phyloP scores from a whole-genome alignment of 2,888 invertebrate species.

The Polydesmus complanatus region DNA sequence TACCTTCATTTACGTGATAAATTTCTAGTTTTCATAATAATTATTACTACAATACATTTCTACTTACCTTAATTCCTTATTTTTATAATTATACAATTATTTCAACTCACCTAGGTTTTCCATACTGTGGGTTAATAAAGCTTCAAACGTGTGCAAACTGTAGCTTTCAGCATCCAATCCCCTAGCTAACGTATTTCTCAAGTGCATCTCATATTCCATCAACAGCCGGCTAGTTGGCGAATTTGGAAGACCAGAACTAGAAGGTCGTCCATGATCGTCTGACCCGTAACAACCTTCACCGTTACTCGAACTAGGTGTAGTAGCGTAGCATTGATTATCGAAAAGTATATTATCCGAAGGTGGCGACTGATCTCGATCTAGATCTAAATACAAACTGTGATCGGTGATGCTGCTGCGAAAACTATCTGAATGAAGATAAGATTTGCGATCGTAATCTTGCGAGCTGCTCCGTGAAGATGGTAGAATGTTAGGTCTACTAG shows the following conservation, averaged over 20 bases:
- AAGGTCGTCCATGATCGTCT: slow-evolving; percentile 29
- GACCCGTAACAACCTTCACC: slow-evolving; percentile 65
- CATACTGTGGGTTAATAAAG: slow-evolving; percentile 83
- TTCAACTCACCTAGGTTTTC: slow-evolving; percentile 57
- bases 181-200: slow-evolving; percentile 79
- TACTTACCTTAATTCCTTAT: too few relatives aligned
- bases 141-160: slow-evolving; percentile 85
- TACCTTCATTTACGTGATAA: too few relatives aligned
- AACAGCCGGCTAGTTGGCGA: slow-evolving; percentile 67
- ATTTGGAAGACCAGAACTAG: slow-evolving; percentile 32
- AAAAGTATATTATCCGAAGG: slow-evolving; percentile 87
- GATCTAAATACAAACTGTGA: slow-evolving; percentile 51
- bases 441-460: slow-evolving; percentile 18
- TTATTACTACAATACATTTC: not conserved
- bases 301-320: slow-evolving; percentile 84
- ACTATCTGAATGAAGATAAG: slow-evolving; percentile 16
- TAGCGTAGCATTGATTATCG: slow-evolving; percentile 90
- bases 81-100: too few relatives aligned
- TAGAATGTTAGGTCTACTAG: slow-evolving; percentile 4
- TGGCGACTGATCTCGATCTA: slow-evolving; percentile 55
- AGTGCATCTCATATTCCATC: slow-evolving; percentile 85
- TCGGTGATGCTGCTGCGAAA: slow-evolving; percentile 17
- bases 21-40: slow-evolving; percentile 22
- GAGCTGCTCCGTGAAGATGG: slow-evolving; percentile 17
- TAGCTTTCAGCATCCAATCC: slow-evolving; percentile 93